Evolutionary conservation across 2,888 invertebrate genomes (phyloP).

Genomic region (Sepioteuthis lessoniana): DNA sequence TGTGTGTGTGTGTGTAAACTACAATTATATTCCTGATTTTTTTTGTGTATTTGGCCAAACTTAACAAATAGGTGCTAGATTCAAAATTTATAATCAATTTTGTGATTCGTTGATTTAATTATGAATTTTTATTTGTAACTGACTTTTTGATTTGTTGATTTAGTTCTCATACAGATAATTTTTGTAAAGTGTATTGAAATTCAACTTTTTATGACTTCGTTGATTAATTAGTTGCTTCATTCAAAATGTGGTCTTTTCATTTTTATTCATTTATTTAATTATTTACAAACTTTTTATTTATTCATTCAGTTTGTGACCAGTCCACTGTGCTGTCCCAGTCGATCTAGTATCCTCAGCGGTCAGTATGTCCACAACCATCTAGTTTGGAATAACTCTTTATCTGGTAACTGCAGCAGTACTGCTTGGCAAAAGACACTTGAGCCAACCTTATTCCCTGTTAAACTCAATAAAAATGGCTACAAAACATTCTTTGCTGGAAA

Average conservation of each 20-base stretch:
- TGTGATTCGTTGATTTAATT: too few species aligned
- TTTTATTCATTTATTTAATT: not conserved
- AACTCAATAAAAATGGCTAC: slow-evolving; percentile 82
- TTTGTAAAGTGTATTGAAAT: too few species aligned
- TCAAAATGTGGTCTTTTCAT: not conserved
- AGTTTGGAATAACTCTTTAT: slow-evolving; percentile 85
- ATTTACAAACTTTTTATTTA: not conserved
- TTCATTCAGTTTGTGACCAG: slow-evolving; percentile 84
- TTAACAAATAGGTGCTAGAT: too few species aligned
- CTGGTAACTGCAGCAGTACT: slow-evolving; percentile 84
- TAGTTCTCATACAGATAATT: too few species aligned
- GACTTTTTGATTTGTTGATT: too few species aligned
- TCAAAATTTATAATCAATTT: too few species aligned
- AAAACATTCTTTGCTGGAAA: slow-evolving; percentile 93
- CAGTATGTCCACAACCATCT: slow-evolving; percentile 87
- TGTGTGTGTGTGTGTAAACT: too few species aligned
- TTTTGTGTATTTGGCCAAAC: too few species aligned
- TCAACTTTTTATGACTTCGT: not conserved
- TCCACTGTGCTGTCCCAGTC: slow-evolving; percentile 91
- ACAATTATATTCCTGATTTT: too few species aligned
- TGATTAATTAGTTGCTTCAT: not conserved
- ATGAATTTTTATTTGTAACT: too few species aligned
- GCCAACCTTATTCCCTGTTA: slow-evolving; percentile 81
- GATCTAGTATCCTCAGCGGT: slow-evolving; percentile 90
- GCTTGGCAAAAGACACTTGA: slow-evolving; percentile 83